These are phyloP conservation scores for Stictonetta naevosa DNA, from an alignment of 2,113 vertebrate genomes.

Conservation along the genomic window DNA sequence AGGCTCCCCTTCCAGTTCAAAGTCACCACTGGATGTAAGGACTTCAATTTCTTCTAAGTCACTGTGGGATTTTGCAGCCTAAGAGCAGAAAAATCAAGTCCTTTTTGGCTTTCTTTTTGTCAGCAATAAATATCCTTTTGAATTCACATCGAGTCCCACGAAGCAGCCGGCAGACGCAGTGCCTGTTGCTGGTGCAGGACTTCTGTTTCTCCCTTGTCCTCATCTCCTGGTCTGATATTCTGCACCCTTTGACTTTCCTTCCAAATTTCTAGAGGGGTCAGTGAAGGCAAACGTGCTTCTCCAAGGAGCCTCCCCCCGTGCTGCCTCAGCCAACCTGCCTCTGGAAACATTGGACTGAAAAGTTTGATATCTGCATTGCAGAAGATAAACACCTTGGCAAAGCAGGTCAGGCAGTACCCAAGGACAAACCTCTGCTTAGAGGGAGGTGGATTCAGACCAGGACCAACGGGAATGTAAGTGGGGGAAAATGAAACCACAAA, in stretches of 20 bases:
- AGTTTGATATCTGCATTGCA: conserved; percentile 42
- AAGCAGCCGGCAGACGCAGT: background rate
- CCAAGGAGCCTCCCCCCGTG: fast-evolving
- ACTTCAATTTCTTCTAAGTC: background rate
- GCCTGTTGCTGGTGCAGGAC: background rate
- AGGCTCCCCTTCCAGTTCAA: background rate
- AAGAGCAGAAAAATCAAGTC: background rate
- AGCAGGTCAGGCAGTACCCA: conserved; percentile 24
- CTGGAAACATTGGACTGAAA: background rate
- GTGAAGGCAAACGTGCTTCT: background rate
- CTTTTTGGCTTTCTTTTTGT: background rate
- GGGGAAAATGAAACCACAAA: background rate
- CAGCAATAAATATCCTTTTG: background rate
- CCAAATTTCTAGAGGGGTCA: background rate
- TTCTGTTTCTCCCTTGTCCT: background rate
- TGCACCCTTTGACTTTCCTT: background rate
- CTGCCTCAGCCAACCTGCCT: conserved; percentile 1
- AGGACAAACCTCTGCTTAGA: conserved; percentile 28
- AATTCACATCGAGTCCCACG: fast-evolving
- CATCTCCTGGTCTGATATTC: fast-evolving
- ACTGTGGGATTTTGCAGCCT: background rate
- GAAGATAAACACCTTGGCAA: conserved; percentile 42
- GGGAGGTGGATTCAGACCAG: background rate
- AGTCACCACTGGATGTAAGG: background rate
- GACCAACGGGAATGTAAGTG: background rate